phyloP scores from a whole-genome alignment of 2,888 invertebrate species.

The Ichneumoninae sp. region DNA sequence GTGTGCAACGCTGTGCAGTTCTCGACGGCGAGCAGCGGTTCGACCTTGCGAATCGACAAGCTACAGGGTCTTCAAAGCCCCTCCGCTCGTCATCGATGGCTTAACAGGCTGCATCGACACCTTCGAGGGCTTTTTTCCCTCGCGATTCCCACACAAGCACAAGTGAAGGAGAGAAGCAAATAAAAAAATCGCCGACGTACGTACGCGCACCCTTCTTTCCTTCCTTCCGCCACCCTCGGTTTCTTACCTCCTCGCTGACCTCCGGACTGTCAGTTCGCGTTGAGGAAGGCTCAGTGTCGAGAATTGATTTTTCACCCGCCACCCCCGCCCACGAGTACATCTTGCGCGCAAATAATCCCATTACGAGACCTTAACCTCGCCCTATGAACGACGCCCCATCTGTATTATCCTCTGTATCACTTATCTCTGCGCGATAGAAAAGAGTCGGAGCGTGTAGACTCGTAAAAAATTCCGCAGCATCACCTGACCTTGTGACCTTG shows the following conservation, averaged over 20 bases:
- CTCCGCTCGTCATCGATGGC: constrained; percentile 46
- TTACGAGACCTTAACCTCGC: constrained; percentile 54
- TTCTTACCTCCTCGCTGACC: constrained; percentile 47
- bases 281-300: constrained; percentile 60
- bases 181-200: constrained; percentile 26
- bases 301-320: constrained; percentile 56
- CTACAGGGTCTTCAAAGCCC: constrained; percentile 50
- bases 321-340: not conserved
- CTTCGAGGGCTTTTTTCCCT: constrained; percentile 25
- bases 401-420: constrained; percentile 3
- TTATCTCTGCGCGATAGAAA: not conserved
- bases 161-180: constrained; percentile 10
- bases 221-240: constrained; percentile 25
- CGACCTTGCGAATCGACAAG: constrained; percentile 55
- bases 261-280: constrained; percentile 58
- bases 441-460: not conserved
- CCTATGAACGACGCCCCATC: constrained; percentile 12
- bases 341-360: constrained; percentile 27
- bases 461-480: not conserved
- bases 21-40: constrained; percentile 25
- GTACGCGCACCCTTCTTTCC: constrained; percentile 17
- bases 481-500: not conserved
- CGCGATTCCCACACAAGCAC: constrained; percentile 40
- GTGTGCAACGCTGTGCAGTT: constrained; percentile 1
- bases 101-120: constrained; percentile 35